Base-by-base conservation (phyloP, 2,113 vertebrate species). In the Coptodon rendalli region DNA sequence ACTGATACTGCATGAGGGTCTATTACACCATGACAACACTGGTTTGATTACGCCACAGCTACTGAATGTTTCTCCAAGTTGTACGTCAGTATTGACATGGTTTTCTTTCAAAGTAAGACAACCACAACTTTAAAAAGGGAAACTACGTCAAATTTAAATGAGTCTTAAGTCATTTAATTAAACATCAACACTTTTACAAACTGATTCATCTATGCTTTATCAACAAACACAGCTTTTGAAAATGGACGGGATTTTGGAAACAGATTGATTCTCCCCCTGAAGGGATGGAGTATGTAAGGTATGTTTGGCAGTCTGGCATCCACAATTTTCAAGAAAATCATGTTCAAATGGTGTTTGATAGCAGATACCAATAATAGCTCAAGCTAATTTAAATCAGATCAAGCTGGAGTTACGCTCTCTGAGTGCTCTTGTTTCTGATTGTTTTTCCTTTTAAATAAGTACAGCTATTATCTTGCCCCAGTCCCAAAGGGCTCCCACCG, bases 1-100 rank as follows among this genome's bases (percentile, higher is more conserved):
- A 80, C 86, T 90, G 89, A 90, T 89, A 91, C 84, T 56, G 84
- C 84, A 68, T 90, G 85, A 91, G 88, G 89, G 85, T 89, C 85
- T 81, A 90, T 86, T 80, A 91, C 91, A 91, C 86, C 81, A 87
- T 88, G 12, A 91, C 90, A 68, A 91, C 80, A 89, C 89, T 66
- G 66, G 31, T 78, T 85, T 52, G 27, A 83, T 89, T 73, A 85
- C 59, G 59, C 53, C 82, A 85, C 40, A 80, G 68, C 80, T 91
- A 89, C 82, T 59, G 79, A 73, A 73, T 36, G 16, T 81, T 81
- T 87, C 24, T 82, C 4, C 85, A 9, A 71, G 56, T 71, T 63
- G 52, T 86, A 45, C 38, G 10, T 84, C 84, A 87, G 86, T 76
- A 84, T 27, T 90, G 82, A 87, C 19, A 2, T 82, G 40, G 63